Evolutionary conservation across 2,797 vertebrate genomes (phyloP), one percentile per base, ranked within the genome.

Genomic region (Erithacus rubecula): DNA sequence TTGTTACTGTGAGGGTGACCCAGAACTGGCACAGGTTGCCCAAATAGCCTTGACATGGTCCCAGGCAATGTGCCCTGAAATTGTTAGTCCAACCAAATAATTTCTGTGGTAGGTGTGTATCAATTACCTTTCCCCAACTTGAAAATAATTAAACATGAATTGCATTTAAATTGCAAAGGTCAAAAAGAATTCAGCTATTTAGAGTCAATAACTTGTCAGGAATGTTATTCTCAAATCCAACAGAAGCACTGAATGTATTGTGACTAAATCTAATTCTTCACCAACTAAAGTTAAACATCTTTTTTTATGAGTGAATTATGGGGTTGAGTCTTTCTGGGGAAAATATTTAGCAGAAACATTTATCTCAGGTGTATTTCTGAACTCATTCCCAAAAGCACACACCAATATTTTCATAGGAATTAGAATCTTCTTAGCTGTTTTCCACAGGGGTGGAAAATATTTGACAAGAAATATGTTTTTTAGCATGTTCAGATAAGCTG

Each of bases 401-500:
- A 51, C 21, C 10, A 64, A 15, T 75, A 80, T 70, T 52, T 95
- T 77, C 32, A n/a, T 6, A 81, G 51, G 70, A 94, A 65, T 36
- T 23, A n/a, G 24, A 8, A 78, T 72, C 68, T 89, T 91, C 90
- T 91, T 80, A 67, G 69, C 82, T 94, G 37, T 83, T 9, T 94
- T 93, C 65, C 52, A 83, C 12, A 60, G 44, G 53, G 46, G 15
- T 39, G 32, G 53, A 59, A 91, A 85, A 86, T 34, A 76, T 55
- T 39, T 95, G 89, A 89, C 85, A 94, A 51, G 44, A 93, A 94
- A 43, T 71, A 22, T 6, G 32, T 70, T 97, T 78, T 93, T 96
- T 91, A 92, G 32, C 9, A 3, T 71, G 85, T 89, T 95, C 95
- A 89, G 94, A 92, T 78, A 94, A 96, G 77, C 81, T 91, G 29